phyloP scores from a whole-genome alignment of 2,888 invertebrate species.

The Drosophila pseudotakahashii region DNA sequence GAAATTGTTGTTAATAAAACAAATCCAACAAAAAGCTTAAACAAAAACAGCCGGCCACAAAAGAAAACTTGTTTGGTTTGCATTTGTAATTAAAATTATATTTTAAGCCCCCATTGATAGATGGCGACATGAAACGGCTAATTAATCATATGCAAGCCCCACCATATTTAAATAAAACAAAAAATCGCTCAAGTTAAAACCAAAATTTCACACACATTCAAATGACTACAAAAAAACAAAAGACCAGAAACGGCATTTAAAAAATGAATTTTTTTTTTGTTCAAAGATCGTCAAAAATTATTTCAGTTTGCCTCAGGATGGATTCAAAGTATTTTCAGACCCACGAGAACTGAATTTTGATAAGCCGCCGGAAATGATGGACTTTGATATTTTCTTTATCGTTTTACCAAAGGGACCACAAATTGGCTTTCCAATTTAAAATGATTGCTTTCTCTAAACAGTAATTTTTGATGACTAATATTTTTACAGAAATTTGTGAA shows the following conservation, averaged over 20 bases:
- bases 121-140: slow-evolving; percentile 67
- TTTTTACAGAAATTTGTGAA: too few relatives aligned
- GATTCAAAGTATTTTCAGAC: not conserved
- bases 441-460: too few relatives aligned
- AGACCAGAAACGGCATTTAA: slow-evolving; percentile 41
- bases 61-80: slow-evolving; percentile 72
- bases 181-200: slow-evolving; percentile 27
- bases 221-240: slow-evolving; percentile 9
- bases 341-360: slow-evolving; percentile 24
- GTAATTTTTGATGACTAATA: too few relatives aligned
- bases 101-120: slow-evolving; percentile 66
- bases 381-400: slow-evolving; percentile 9
- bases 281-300: slow-evolving; percentile 5
- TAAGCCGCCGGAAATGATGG: slow-evolving; percentile 21
- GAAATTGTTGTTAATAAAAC: slow-evolving; percentile 46
- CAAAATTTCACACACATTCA: slow-evolving; percentile 33
- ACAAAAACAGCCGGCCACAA: slow-evolving; percentile 47
- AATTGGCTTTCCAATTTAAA: not conserved
- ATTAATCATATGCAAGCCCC: slow-evolving; percentile 75
- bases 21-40: slow-evolving; percentile 39
- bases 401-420: not conserved
- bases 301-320: slow-evolving; percentile 1
- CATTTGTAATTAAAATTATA: slow-evolving; percentile 69
- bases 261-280: slow-evolving; percentile 4
- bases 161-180: slow-evolving; percentile 33